These are phyloP conservation scores for Tympanoctomys barrerae DNA, from an alignment of 2,797 vertebrate genomes.

Conservation along the genomic window DNA sequence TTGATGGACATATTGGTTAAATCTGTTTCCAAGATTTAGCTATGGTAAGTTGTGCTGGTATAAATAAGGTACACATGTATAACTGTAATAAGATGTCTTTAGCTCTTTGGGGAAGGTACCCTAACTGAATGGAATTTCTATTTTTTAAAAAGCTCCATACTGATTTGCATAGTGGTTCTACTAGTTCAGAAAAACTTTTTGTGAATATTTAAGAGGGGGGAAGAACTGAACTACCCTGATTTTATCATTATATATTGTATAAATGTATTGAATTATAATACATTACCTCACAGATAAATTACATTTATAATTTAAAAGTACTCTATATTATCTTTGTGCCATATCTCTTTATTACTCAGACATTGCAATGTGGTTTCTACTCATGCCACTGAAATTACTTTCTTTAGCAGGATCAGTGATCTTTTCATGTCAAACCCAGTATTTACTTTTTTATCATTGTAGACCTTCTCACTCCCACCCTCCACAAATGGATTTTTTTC, in stretches of 20 bases:
- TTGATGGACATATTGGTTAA: not conserved
- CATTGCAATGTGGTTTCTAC: not conserved
- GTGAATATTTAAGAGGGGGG: not conserved
- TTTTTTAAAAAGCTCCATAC: not conserved
- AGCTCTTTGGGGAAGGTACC: not conserved
- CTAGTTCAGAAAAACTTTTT: not conserved
- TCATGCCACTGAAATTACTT: not conserved
- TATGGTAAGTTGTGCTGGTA: not conserved
- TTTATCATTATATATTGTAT: not conserved
- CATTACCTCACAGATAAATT: not conserved
- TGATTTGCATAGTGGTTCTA: not conserved
- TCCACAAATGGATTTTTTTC: not conserved
- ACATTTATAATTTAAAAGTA: not conserved
- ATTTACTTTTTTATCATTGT: not conserved
- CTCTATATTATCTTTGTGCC: not conserved
- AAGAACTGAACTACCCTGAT: not conserved
- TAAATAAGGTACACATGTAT: not conserved
- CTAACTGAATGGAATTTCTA: not conserved
- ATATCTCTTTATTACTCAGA: conserved; percentile 4
- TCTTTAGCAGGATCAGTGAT: not conserved
- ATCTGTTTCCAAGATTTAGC: not conserved
- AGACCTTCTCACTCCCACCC: not conserved
- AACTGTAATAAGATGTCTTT: not conserved
- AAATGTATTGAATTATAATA: not conserved
- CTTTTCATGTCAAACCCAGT: not conserved